Percentiles rank a stretch among this genome's conserved stretches.
Evolutionary conservation across 2,113 vertebrate species (phyloP).

Genomic region (Sialia sialis): DNA sequence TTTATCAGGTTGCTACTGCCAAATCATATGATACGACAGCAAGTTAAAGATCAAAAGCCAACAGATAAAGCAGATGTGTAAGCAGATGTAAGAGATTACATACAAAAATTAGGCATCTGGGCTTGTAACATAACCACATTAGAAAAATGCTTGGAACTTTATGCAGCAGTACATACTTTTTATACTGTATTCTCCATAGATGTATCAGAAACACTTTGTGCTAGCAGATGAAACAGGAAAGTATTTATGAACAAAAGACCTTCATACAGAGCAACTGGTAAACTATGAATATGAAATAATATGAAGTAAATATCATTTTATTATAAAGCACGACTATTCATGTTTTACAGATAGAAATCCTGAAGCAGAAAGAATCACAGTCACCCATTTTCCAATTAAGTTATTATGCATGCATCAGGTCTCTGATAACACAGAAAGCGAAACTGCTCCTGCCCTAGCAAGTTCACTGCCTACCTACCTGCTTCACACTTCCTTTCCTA

Average conservation of each 20-base stretch:
- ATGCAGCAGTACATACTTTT: background rate
- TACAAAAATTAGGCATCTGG: background rate
- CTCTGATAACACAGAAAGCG: background rate
- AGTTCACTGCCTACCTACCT: background rate
- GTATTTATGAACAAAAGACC: background rate
- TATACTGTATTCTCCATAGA: background rate
- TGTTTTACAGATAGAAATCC: background rate
- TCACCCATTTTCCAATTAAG: background rate
- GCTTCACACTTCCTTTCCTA: background rate
- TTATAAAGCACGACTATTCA: background rate
- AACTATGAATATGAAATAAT: background rate
- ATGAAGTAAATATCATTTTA: background rate
- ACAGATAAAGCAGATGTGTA: background rate
- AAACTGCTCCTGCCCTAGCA: background rate
- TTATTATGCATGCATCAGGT: background rate
- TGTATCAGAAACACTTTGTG: background rate
- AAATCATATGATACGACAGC: background rate
- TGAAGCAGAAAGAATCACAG: background rate
- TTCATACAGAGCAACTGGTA: background rate
- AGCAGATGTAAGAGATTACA: background rate
- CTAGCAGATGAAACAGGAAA: background rate
- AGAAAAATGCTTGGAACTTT: background rate
- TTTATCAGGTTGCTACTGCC: background rate
- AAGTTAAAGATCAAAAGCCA: constrained; percentile 23
- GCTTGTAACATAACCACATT: background rate